These are phyloP conservation scores for Tetragonisca angustula DNA, from an alignment of 2,888 invertebrate genomes.

Conservation along the genomic window DNA sequence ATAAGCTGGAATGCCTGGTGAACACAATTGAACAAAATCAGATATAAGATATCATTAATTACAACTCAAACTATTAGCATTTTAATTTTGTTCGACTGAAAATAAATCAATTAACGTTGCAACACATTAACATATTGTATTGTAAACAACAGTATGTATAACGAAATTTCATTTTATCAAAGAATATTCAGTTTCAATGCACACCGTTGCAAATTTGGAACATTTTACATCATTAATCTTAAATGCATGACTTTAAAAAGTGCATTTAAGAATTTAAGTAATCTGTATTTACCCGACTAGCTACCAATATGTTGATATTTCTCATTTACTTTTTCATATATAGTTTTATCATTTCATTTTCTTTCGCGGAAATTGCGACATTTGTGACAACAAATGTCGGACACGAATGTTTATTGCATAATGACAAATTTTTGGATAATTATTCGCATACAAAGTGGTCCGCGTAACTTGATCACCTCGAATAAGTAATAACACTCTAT, in stretches of 20 bases:
- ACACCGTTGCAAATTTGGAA: no score
- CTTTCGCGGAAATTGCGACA: not conserved
- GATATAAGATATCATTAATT: not conserved
- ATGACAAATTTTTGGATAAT: not conserved
- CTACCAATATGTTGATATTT: not conserved
- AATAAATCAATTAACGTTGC: not conserved
- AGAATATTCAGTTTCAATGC: no score
- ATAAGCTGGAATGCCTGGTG: conserved; percentile 95
- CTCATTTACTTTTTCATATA: not conserved
- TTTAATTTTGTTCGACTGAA: not conserved
- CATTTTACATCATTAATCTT: no score
- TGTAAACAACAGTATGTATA: no score
- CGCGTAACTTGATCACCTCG: no score
- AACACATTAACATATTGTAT: no score
- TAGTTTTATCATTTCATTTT: not conserved
- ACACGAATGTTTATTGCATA: not conserved
- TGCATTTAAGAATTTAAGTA: no score
- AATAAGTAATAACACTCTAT: no score
- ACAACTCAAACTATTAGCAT: not conserved
- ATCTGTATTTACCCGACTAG: no score
- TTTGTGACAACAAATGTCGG: not conserved
- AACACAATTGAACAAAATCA: conserved; percentile 1
- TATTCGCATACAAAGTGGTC: not conserved
- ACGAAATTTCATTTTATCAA: no score
- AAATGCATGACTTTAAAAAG: no score